A percentile compares a stretch with the other conserved stretches of the same genome.
These are phyloP conservation scores for Xenus cinereus DNA, from an alignment of 2,113 vertebrate genomes.

Conservation along the genomic window DNA sequence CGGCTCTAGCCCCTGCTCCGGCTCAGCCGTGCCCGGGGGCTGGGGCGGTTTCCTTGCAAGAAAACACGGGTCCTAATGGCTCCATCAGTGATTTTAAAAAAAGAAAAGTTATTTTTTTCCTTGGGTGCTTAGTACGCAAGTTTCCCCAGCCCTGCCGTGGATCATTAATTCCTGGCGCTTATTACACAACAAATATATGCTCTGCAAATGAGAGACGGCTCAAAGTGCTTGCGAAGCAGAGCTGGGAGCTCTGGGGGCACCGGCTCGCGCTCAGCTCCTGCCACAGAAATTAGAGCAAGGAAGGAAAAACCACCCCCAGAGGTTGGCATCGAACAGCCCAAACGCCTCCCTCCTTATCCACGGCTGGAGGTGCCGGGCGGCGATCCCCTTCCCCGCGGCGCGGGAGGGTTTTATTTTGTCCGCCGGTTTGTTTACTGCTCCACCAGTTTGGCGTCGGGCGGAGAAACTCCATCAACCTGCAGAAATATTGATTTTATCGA, in stretches of 20 bases:
- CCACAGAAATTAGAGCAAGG: not conserved
- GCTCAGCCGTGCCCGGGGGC: not conserved
- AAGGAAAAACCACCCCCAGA: not conserved
- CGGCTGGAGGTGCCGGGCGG: not conserved
- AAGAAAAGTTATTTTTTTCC: not conserved
- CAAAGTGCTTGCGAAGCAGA: not conserved
- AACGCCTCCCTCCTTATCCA: accelerated
- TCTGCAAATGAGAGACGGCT: constrained; percentile 65
- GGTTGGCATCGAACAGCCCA: not conserved
- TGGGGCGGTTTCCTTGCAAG: not conserved
- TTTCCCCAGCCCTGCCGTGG: constrained; percentile 33
- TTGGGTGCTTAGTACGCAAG: constrained; percentile 69
- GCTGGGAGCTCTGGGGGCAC: constrained; percentile 17
- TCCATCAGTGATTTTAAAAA: constrained; percentile 37
- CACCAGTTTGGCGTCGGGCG: not conserved
- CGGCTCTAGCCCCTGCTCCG: not conserved
- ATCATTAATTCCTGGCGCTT: constrained; percentile 74
- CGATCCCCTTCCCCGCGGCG: not conserved
- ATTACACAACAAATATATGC: constrained; percentile 74
- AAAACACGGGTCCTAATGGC: not conserved
- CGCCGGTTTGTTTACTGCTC: not conserved
- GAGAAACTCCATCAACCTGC: constrained; percentile 59
- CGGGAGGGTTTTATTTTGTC: not conserved
- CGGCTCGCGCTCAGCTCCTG: not conserved
- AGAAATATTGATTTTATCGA: constrained; percentile 62